Conservation (phyloP, 2,113 vertebrate species). For the Grammomys surdaster region DNA sequence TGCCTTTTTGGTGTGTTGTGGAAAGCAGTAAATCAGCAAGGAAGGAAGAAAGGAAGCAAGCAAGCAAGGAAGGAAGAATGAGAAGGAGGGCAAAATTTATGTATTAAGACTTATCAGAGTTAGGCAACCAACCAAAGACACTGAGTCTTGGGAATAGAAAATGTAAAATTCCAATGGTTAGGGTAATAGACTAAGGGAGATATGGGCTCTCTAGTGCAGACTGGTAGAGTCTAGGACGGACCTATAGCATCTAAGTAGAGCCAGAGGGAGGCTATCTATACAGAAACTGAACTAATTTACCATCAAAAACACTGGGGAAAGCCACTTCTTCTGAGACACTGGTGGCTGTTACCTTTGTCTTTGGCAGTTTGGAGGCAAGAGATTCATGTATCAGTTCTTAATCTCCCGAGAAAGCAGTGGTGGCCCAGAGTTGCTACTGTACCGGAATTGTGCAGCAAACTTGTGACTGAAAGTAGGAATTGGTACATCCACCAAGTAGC, state of each 20-base stretch:
- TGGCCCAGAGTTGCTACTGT: background rate
- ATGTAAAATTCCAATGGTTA: background rate
- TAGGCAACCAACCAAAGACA: background rate
- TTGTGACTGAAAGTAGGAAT: background rate
- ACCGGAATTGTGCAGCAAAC: background rate
- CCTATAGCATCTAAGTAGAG: background rate
- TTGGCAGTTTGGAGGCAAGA: background rate
- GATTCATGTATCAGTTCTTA: background rate
- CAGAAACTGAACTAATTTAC: accelerated
- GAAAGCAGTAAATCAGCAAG: background rate
- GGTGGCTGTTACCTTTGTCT: background rate
- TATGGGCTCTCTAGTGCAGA: background rate
- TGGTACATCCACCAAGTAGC: background rate
- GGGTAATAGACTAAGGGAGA: background rate
- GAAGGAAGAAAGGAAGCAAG: too few relatives aligned
- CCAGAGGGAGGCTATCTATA: accelerated
- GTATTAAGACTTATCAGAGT: background rate
- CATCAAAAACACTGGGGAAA: accelerated
- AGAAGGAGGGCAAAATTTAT: background rate
- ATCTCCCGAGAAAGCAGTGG: background rate
- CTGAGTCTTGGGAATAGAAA: background rate
- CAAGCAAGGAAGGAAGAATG: background rate
- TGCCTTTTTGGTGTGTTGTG: background rate
- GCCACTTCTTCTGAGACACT: background rate
- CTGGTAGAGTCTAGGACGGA: background rate